These are phyloP conservation scores for Pangasius macronema DNA, from an alignment of 2,797 vertebrate species.

Conservation along the genomic window DNA sequence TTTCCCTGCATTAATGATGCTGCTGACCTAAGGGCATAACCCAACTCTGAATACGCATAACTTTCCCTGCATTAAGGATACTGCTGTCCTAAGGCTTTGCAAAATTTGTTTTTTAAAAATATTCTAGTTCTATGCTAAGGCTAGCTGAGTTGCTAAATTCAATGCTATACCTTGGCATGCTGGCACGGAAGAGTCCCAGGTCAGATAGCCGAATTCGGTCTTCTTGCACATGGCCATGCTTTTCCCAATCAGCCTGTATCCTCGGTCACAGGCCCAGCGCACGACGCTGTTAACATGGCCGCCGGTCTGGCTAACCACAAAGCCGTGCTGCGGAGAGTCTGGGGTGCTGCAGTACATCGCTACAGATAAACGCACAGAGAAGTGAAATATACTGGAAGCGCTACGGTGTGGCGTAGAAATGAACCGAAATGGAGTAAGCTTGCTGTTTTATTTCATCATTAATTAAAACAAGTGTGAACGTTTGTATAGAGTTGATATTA, in stretches of 20 bases:
- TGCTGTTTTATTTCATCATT: not conserved
- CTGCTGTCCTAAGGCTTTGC: not conserved
- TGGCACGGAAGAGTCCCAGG: slow-evolving; percentile 92
- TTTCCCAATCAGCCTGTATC: slow-evolving; percentile 92
- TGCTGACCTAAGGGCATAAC: not conserved
- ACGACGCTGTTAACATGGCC: slow-evolving; percentile 95
- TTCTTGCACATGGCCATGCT: slow-evolving; percentile 88
- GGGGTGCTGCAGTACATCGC: slow-evolving; percentile 97
- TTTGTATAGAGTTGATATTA: not conserved
- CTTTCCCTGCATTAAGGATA: not conserved
- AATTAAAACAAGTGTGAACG: not conserved
- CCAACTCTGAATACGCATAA: not conserved
- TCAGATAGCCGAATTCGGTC: slow-evolving; percentile 83
- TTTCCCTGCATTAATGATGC: not conserved
- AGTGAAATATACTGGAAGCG: slow-evolving; percentile 17
- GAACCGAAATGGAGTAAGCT: not conserved
- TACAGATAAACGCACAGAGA: slow-evolving; percentile 63
- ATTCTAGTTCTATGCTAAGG: not conserved
- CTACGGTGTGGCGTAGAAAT: not conserved
- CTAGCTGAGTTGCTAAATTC: not conserved
- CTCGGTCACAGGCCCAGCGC: slow-evolving; percentile 95
- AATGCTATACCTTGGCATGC: slow-evolving; percentile 89
- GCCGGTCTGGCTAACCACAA: slow-evolving; percentile 94
- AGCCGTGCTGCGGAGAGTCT: slow-evolving; percentile 94
- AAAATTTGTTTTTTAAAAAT: not conserved